Conservation (phyloP, 2,797 vertebrate genomes). For the Anguilla pacifica region DNA sequence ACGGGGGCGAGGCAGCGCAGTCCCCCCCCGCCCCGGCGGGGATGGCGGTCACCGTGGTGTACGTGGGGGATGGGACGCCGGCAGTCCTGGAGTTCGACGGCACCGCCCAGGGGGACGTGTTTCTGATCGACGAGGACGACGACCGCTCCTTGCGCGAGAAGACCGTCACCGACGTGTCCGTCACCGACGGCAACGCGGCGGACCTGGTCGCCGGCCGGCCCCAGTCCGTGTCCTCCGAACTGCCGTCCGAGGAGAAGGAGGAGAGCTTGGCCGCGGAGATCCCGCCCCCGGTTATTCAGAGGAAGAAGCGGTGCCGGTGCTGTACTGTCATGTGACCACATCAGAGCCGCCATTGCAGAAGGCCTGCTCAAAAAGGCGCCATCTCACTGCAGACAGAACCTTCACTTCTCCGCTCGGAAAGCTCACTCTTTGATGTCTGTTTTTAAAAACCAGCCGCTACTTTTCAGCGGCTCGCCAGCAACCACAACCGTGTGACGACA, state of each 20-base stretch:
- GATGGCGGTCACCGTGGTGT: constrained; percentile 87
- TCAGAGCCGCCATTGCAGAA: not conserved
- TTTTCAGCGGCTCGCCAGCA: not conserved
- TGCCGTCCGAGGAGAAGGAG: constrained; percentile 83
- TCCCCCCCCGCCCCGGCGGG: constrained; percentile 60
- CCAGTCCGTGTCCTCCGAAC: constrained; percentile 81
- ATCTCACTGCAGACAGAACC: not conserved
- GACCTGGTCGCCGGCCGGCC: constrained; percentile 88
- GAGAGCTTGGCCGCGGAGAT: constrained; percentile 42
- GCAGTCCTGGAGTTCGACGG: constrained; percentile 80
- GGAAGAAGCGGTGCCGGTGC: constrained; percentile 59
- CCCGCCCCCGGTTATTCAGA: constrained; percentile 12
- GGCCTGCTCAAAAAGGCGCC: not conserved
- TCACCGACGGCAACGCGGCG: constrained; percentile 86
- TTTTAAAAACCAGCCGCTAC: not conserved
- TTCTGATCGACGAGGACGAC: constrained; percentile 90
- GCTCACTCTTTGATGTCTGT: not conserved
- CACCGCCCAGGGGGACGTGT: constrained; percentile 85
- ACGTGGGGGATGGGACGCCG: constrained; percentile 84
- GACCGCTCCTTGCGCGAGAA: constrained; percentile 93
- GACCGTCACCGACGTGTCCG: constrained; percentile 87
- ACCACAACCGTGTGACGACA: not conserved
- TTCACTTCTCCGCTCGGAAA: not conserved
- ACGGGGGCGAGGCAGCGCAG: constrained; percentile 70
- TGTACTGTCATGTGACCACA: constrained; percentile 65